phyloP scores from a whole-genome alignment of 2,113 vertebrate genomes.

The Sturnira hondurensis region DNA sequence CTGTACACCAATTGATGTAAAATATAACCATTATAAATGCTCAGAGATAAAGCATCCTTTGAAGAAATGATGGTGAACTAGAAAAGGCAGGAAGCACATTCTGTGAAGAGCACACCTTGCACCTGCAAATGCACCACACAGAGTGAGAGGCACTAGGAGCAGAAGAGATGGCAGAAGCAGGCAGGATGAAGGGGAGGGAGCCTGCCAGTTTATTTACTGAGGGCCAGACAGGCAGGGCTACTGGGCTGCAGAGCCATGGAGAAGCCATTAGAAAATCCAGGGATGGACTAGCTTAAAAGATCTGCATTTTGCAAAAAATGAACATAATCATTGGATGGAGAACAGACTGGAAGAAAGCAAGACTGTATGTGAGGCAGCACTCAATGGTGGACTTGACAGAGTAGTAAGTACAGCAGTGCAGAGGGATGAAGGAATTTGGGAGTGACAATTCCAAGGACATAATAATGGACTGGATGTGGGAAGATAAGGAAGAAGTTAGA shows the following conservation, averaged over 20 bases:
- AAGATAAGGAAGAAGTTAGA: not conserved
- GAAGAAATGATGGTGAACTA: not conserved
- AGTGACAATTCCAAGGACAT: not conserved
- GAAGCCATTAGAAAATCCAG: no score
- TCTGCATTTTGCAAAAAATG: not conserved
- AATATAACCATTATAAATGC: not conserved
- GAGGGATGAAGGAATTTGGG: no score
- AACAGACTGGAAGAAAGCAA: not conserved
- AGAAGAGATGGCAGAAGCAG: not conserved
- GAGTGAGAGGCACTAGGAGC: not conserved
- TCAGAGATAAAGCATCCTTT: not conserved
- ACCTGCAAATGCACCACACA: not conserved
- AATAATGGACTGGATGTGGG: accelerated
- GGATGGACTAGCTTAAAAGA: not conserved
- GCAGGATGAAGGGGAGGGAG: not conserved
- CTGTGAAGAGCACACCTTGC: not conserved
- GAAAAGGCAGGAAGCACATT: not conserved
- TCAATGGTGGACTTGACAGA: accelerated
- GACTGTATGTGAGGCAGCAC: not conserved
- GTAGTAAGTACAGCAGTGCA: not conserved
- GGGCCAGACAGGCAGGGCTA: no score
- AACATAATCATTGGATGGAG: accelerated
- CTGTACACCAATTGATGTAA: not conserved
- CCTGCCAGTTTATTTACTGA: no score
- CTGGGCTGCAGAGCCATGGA: no score